Percentiles rank a stretch among this genome's conserved stretches.
Evolutionary conservation across 1,140 invertebrate species (phyloP).

Genomic region (Sinonovacula constricta): DNA sequence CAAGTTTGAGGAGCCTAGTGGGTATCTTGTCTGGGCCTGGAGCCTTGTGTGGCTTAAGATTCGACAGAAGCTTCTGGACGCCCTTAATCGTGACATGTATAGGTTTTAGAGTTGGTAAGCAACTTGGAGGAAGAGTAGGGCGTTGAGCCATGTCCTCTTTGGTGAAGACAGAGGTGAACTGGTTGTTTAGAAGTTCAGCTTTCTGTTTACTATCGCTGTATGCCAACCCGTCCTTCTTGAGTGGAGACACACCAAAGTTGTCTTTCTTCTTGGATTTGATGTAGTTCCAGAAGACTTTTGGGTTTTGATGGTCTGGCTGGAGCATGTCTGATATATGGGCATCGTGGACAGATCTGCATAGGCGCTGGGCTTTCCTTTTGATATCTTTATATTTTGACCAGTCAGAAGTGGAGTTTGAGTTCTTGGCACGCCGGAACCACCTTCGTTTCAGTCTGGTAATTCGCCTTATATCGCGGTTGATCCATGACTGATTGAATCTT

Average conservation of each 20-base stretch:
- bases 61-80: background rate
- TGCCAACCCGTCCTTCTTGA: background rate
- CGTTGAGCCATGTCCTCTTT: background rate
- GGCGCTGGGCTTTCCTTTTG: slow-evolving; percentile 1
- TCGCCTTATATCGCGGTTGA: background rate
- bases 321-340: background rate
- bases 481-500: background rate
- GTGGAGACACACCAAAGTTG: background rate
- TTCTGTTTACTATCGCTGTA: background rate
- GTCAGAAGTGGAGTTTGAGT: slow-evolving; percentile 1
- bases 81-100: background rate
- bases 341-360: background rate
- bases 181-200: background rate
- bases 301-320: background rate
- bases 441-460: background rate
- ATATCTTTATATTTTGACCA: slow-evolving; percentile 3
- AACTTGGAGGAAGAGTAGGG: background rate
- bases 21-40: slow-evolving; percentile 8
- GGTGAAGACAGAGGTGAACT: slow-evolving; percentile 7
- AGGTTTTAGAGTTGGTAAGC: background rate
- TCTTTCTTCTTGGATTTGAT: slow-evolving; percentile 7
- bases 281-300: background rate
- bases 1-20: background rate
- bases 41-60: slow-evolving; percentile 11
- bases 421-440: slow-evolving; percentile 6